A percentile compares a stretch with the other conserved stretches of the same genome.
These are phyloP conservation scores for Sinocyclocheilus anophthalmus DNA, from an alignment of 2,113 vertebrate genomes.

Conservation along the genomic window DNA sequence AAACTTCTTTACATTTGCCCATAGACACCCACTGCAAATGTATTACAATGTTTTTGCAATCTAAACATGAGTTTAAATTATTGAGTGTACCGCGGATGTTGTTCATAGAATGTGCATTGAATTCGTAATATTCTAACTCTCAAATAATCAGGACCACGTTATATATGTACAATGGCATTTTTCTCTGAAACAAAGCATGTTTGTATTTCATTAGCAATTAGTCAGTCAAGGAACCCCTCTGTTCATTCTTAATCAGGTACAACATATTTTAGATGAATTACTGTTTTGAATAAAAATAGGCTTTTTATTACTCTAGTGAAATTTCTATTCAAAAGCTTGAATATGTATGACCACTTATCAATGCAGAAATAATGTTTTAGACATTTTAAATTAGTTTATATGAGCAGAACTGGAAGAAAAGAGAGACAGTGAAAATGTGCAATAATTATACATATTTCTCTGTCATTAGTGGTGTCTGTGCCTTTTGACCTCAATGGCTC, in stretches of 20 bases:
- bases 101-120: background rate
- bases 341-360: slow-evolving; percentile 46
- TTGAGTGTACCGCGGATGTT: background rate
- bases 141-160: background rate
- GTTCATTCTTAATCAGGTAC: background rate
- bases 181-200: background rate
- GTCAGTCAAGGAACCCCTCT: background rate
- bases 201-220: background rate
- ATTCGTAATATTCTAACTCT: background rate
- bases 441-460: slow-evolving; percentile 18
- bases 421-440: slow-evolving; percentile 2
- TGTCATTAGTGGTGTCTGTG: slow-evolving; percentile 9
- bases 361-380: background rate
- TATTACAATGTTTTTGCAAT: background rate
- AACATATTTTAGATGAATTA: background rate
- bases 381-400: slow-evolving; percentile 23
- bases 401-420: background rate
- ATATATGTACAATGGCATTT: background rate
- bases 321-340: slow-evolving; percentile 21
- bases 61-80: background rate
- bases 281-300: slow-evolving; percentile 22
- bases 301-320: slow-evolving; percentile 16
- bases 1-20: background rate
- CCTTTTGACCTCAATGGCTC: background rate
- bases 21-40: background rate